Evolutionary conservation across 1,140 invertebrate genomes (phyloP), one percentile per base, ranked within the genome.

Genomic region (Pseudachorutes palmiensis): DNA sequence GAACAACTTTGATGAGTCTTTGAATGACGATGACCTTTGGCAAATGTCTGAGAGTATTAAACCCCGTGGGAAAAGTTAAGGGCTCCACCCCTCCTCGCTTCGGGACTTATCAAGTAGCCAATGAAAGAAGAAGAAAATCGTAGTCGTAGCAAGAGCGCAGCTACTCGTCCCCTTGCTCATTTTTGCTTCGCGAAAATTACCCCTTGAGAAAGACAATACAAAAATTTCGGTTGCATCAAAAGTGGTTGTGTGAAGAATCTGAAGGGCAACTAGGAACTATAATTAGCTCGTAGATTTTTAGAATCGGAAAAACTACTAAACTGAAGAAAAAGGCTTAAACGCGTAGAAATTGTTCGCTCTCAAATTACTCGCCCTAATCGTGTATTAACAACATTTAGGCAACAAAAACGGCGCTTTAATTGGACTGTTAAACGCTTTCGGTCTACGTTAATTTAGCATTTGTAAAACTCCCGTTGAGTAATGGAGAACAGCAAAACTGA

Each of bases 21-120:
- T 97, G 69, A 89, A 87, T 78, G 96, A 98, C 81, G 95, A 98
- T 77, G 88, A 91, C 51, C 92, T 98, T 86, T 98, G 95, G 95
- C 91, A 95, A 78, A 90, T 97, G 72, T 98, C 94, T 0, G 92
- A 98, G 78, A 87, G 84, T 65, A 95, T 98, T 68, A 97, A 97
- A 82, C 95, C 96, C 3, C 82, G 93, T 65, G 89, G 87, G 9
- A 72, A 70, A 55, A 70, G 62, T 64, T 68, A 72, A 57, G 55
- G 28, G 9, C 22, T 58, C 28, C 12, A 58, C 24, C 28, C 55
- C 9, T 58, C 12, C 5, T 22, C n/a, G 24, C 22, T 58, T n/a
- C n/a, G n/a, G n/a, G n/a, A n/a, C n/a, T n/a, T n/a, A n/a, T n/a
- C n/a, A n/a, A n/a, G n/a, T n/a, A n/a, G n/a, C n/a, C n/a, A n/a